Evolutionary conservation across 2,113 vertebrate species (phyloP).

Genomic region (Micronycteris hirsuta): DNA sequence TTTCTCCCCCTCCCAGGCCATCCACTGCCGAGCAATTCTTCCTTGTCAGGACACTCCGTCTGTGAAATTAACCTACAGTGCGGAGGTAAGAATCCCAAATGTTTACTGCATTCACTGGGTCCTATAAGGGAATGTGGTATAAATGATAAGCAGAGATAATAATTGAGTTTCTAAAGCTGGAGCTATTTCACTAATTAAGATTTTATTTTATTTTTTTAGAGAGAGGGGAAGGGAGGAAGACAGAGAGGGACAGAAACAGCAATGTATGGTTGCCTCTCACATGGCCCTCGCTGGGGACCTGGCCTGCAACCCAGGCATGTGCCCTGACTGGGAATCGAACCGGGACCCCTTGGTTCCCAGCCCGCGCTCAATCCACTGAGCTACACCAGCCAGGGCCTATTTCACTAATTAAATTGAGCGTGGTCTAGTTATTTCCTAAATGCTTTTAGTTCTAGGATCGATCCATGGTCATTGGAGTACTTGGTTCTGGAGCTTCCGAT

Average conservation of each 20-base stretch:
- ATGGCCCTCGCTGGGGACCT: too few species aligned
- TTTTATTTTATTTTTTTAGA: too few species aligned
- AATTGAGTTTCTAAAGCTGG: background rate
- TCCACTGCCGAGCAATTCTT: slow-evolving; percentile 94
- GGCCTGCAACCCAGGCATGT: too few species aligned
- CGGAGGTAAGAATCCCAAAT: slow-evolving; percentile 85
- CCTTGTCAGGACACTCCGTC: slow-evolving; percentile 96
- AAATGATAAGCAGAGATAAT: background rate
- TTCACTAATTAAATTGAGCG: background rate
- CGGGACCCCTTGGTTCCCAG: too few species aligned
- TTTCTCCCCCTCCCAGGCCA: slow-evolving; percentile 82
- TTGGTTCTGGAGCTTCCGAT: background rate
- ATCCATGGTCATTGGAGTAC: background rate
- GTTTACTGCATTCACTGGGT: background rate
- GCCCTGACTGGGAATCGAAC: too few species aligned
- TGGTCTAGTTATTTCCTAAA: background rate
- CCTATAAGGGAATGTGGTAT: background rate
- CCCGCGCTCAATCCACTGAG: too few species aligned
- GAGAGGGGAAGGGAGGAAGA: too few species aligned
- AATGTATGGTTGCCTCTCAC: too few species aligned
- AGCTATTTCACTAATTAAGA: background rate
- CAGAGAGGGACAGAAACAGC: too few species aligned
- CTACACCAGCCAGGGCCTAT: too few species aligned
- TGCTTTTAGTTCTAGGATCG: background rate
- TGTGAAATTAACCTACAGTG: slow-evolving; percentile 94